These are phyloP conservation scores for Protosalanx chinensis DNA, from an alignment of 2,797 vertebrate species.

Conservation along the genomic window DNA sequence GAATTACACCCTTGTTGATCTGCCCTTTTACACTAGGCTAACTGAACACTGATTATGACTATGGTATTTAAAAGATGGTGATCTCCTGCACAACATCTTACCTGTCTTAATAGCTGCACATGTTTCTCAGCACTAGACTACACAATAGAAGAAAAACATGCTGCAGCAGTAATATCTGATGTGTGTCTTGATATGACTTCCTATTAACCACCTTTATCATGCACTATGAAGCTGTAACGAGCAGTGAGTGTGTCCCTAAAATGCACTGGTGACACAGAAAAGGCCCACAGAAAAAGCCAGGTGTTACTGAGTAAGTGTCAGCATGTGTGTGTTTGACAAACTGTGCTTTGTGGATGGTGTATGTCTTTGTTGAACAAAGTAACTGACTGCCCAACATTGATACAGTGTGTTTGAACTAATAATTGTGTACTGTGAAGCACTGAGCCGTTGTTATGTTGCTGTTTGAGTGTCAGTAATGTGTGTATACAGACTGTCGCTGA, in stretches of 20 bases:
- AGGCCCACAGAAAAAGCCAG: not conserved
- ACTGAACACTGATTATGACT: conserved; percentile 9
- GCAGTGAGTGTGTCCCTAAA: conserved; percentile 21
- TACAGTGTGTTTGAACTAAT: conserved; percentile 33
- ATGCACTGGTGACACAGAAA: conserved; percentile 14
- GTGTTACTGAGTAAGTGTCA: conserved; percentile 20
- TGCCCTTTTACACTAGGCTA: conserved; percentile 27
- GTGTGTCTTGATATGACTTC: conserved; percentile 10
- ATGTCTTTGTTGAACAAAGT: conserved; percentile 30
- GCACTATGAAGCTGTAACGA: conserved; percentile 6
- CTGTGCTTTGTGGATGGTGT: conserved; percentile 27
- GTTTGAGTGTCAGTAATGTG: conserved; percentile 40
- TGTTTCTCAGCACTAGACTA: conserved; percentile 11
- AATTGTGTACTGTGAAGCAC: conserved; percentile 65
- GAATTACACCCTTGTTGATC: conserved; percentile 29
- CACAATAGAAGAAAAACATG: conserved; percentile 24
- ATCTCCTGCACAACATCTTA: conserved; percentile 19
- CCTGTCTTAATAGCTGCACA: conserved; percentile 18
- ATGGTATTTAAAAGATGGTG: conserved; percentile 1
- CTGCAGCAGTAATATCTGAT: not conserved
- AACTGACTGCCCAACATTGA: conserved; percentile 32
- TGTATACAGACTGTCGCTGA: conserved; percentile 15
- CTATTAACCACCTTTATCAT: conserved; percentile 24
- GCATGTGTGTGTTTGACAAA: conserved; percentile 22
- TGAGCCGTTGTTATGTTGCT: conserved; percentile 56